Percentiles rank a stretch among this genome's conserved stretches.
phyloP scores from a whole-genome alignment of 2,797 vertebrate genomes.

The Scleropages formosus region DNA sequence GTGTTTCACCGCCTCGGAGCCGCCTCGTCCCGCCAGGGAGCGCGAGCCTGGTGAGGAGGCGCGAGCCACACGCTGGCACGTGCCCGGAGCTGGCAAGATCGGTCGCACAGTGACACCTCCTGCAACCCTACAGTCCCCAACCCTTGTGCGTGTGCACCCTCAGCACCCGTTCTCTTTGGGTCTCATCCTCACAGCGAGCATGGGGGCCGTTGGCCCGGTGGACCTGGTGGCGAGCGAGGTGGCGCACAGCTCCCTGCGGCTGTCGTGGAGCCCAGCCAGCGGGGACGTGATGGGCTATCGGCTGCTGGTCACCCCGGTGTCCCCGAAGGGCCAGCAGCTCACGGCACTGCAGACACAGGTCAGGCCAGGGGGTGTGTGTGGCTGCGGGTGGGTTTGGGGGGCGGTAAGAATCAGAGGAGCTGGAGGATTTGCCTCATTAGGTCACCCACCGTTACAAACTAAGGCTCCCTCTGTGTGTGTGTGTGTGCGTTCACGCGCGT shows the following conservation, averaged over 20 bases:
- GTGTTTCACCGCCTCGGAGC: constrained; percentile 81
- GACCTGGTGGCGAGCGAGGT: constrained; percentile 74
- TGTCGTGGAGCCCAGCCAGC: constrained; percentile 79
- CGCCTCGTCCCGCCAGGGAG: constrained; percentile 69
- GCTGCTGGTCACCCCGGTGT: constrained; percentile 65
- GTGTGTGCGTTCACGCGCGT: not conserved
- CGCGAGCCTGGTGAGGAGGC: constrained; percentile 55
- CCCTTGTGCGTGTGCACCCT: too few species aligned
- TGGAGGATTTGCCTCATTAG: not conserved
- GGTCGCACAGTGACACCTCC: not conserved
- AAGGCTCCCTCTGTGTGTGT: not conserved
- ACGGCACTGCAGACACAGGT: constrained; percentile 68
- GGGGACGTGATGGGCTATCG: constrained; percentile 75
- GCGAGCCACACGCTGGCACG: not conserved
- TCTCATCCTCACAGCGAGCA: constrained; percentile 53
- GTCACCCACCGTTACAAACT: not conserved
- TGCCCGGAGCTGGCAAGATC: not conserved
- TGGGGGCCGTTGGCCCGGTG: constrained; percentile 68
- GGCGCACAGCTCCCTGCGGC: constrained; percentile 73
- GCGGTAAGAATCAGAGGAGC: not conserved
- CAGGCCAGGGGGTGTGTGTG: constrained; percentile 10
- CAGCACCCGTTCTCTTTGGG: not conserved
- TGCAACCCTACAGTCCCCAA: too few species aligned
- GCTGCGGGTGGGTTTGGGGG: not conserved
- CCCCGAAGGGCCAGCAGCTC: constrained; percentile 53